Conservation (phyloP, 2,113 vertebrate genomes). For the Agelaius phoeniceus region DNA sequence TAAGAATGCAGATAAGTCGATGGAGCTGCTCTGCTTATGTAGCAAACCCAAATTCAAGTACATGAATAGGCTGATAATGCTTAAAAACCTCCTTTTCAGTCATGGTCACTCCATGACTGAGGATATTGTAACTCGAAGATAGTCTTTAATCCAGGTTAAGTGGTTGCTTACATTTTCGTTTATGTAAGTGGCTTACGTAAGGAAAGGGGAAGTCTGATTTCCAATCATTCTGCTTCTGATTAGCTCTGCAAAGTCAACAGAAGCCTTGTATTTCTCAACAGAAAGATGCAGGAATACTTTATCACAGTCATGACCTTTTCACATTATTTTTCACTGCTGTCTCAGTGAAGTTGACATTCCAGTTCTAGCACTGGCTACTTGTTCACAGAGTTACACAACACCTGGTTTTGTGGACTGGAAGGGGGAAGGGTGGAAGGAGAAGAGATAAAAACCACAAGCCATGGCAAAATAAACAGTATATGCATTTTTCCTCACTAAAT, state of each 20-base stretch:
- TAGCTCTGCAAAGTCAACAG: not conserved
- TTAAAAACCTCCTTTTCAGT: not conserved
- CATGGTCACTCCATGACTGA: not conserved
- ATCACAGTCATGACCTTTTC: not conserved
- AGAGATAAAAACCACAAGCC: not conserved
- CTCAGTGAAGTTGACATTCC: not conserved
- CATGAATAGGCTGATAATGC: not conserved
- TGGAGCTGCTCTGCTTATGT: not conserved
- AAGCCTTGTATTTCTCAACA: not conserved
- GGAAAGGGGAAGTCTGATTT: not conserved
- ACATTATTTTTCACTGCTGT: not conserved
- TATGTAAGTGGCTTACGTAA: not conserved
- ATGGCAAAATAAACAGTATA: not conserved
- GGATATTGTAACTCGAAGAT: accelerated
- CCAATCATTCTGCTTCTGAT: not conserved
- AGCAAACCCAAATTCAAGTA: not conserved
- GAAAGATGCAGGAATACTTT: not conserved
- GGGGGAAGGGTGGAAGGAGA: not conserved
- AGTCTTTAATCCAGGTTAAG: not conserved
- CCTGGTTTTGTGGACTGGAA: not conserved
- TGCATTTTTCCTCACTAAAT: not conserved
- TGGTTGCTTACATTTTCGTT: not conserved
- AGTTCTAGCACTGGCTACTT: not conserved
- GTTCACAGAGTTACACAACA: not conserved
- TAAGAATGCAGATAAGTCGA: not conserved